Base-by-base conservation (phyloP, 1,140 invertebrate species). In the Eueides isabella region DNA sequence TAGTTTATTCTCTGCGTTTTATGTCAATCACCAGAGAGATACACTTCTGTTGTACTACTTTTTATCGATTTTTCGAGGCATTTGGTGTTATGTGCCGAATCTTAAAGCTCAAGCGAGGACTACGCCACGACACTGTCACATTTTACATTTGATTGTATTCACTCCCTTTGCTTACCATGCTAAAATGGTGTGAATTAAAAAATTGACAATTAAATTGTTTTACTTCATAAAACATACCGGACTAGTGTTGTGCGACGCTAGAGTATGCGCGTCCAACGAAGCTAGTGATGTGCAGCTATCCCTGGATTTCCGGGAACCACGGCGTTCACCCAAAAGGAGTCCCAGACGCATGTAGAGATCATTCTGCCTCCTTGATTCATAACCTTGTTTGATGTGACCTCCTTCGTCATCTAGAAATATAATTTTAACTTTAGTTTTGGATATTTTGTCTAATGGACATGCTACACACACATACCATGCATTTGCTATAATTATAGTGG, bases 291-390 rank as follows among this genome's bases (percentile, higher is more conserved):
- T 84, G 79, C 92, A 91, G 84, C 93, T 90, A 76, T 94, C 87
- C 78, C 92, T 77, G 78, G 89, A 89, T 80, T 93, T 93, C 81
- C 93, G 83, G 81, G 90, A 90, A 77, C 89, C 93, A 86, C 94
- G 93, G 80, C 94, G 93, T 81, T 96, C 96, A 2, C 97, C 97
- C 23, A 98, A 92, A 16, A 98, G 92, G 7, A 98, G 91, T 4
- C 97, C 97, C 30, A 98, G 92, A 1, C 98, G 94, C 94, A 97
- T 97, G 90, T 98, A 97, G 31, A 98, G 94, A 88, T 98, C 97
- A 85, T 95, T 96, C 82, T 96, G 96, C 19, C 95, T 94, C 74
- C 95, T 94, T 55, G 95, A 95, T 66, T 94, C 94, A 76, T 94
- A 93, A 9, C 93, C 88, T 19, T 95, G 95, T 85, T 96, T 96